Conservation (phyloP, 2,113 vertebrate genomes). For the Lonchura striata region DNA sequence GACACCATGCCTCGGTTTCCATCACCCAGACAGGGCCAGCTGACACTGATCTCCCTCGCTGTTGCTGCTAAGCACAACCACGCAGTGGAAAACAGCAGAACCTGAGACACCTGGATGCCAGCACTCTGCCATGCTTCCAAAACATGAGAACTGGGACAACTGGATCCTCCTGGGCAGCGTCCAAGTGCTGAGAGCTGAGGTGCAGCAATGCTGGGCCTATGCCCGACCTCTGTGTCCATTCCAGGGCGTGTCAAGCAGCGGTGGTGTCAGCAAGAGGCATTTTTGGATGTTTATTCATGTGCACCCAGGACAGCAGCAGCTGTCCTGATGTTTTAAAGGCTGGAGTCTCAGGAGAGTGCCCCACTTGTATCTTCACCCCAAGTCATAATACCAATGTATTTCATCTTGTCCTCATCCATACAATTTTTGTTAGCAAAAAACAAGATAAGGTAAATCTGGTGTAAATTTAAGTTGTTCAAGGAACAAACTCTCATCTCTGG, state of each 20-base stretch:
- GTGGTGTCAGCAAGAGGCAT: fast-evolving
- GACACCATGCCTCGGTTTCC: fast-evolving
- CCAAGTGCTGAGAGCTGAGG: not conserved
- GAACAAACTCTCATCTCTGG: not conserved
- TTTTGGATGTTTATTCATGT: not conserved
- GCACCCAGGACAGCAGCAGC: not conserved
- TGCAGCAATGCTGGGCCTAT: not conserved
- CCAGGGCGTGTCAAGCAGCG: fast-evolving
- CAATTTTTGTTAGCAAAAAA: not conserved
- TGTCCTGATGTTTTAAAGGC: not conserved
- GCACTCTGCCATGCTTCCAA: not conserved
- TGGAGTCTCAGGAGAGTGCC: not conserved
- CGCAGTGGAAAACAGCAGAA: not conserved
- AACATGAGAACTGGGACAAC: not conserved
- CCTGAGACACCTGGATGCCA: not conserved
- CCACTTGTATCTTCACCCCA: not conserved
- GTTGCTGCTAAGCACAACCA: not conserved
- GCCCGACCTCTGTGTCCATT: fast-evolving
- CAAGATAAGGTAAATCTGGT: not conserved
- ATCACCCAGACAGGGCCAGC: fast-evolving
- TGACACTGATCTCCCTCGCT: not conserved
- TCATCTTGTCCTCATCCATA: not conserved
- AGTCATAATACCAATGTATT: not conserved
- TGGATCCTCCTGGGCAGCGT: fast-evolving
- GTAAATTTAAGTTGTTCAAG: not conserved